Conservation (phyloP, 2,113 vertebrate species). For the Cryptomyrus ogoouensis region DNA sequence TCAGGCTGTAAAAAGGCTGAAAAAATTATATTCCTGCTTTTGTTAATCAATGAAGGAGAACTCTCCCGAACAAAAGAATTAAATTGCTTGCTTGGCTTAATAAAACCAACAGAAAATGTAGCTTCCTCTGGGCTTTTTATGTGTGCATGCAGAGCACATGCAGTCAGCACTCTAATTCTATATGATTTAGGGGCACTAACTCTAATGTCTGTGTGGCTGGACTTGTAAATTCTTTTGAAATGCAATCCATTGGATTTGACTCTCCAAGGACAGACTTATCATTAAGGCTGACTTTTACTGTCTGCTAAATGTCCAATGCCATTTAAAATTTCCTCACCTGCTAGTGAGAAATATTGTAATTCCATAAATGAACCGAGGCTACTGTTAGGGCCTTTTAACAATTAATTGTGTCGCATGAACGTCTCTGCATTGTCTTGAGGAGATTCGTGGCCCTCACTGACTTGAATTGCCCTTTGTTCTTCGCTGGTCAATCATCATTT, state of each 20-base stretch:
- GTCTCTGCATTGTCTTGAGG: constrained; percentile 37
- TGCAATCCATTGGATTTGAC: constrained; percentile 78
- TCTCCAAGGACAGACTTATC: constrained; percentile 83
- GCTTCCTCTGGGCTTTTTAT: constrained; percentile 99
- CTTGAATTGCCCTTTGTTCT: neutral
- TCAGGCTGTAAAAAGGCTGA: constrained; percentile 99
- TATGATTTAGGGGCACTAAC: constrained; percentile 97
- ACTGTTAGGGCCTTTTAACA: constrained; percentile 61
- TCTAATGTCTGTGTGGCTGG: constrained; percentile 98
- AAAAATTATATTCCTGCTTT: constrained; percentile 99
- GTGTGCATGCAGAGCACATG: constrained; percentile 88
- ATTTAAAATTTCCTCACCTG: constrained; percentile 67
- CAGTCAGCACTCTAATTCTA: constrained; percentile 99
- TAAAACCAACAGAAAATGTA: constrained; percentile 99
- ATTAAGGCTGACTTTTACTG: constrained; percentile 82
- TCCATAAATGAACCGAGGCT: constrained; percentile 65
- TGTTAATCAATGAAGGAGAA: constrained; percentile 99
- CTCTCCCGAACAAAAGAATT: constrained; percentile 99
- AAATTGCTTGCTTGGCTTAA: constrained; percentile 99
- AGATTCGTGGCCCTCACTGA: neutral
- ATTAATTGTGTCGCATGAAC: constrained; percentile 43
- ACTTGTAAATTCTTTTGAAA: constrained; percentile 97
- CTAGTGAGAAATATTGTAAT: constrained; percentile 60
- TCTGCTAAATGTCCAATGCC: constrained; percentile 57
- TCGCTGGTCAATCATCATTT: neutral